Conservation (phyloP, 2,888 invertebrate genomes). For the Drosophila melanosoma region DNA sequence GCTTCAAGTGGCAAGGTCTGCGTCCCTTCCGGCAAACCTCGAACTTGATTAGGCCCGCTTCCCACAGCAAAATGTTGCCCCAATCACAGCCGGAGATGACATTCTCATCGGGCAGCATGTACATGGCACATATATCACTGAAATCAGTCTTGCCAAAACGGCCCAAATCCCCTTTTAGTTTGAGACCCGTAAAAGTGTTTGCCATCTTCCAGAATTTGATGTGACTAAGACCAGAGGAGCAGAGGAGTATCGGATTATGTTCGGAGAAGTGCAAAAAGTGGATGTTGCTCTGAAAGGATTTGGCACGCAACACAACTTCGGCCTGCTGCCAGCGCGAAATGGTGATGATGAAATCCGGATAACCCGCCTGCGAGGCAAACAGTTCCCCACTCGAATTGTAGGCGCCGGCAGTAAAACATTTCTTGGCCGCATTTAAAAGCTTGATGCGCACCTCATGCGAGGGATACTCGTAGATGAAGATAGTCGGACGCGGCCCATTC, state of each 20-base stretch:
- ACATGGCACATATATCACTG: slow-evolving; percentile 93
- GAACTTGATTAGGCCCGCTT: slow-evolving; percentile 93
- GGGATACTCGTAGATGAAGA: slow-evolving; percentile 94
- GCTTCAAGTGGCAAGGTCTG: slow-evolving; percentile 90
- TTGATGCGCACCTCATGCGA: slow-evolving; percentile 90
- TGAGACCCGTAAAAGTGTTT: slow-evolving; percentile 94
- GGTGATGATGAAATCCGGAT: slow-evolving; percentile 94
- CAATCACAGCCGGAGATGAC: slow-evolving; percentile 94
- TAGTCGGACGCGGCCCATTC: slow-evolving; percentile 90
- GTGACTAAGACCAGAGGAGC: slow-evolving; percentile 91
- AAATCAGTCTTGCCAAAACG: slow-evolving; percentile 97
- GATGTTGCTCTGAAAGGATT: slow-evolving; percentile 93
- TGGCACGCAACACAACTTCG: slow-evolving; percentile 90
- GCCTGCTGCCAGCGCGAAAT: slow-evolving; percentile 95
- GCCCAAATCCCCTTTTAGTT: slow-evolving; percentile 94
- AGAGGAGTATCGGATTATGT: slow-evolving; percentile 91
- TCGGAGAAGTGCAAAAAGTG: slow-evolving; percentile 92
- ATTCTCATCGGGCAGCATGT: slow-evolving; percentile 95
- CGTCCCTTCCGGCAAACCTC: slow-evolving; percentile 91
- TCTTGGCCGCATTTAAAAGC: slow-evolving; percentile 91
- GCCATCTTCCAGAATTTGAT: slow-evolving; percentile 98
- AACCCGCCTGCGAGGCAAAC: slow-evolving; percentile 89
- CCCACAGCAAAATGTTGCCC: slow-evolving; percentile 97
- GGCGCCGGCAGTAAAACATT: slow-evolving; percentile 89
- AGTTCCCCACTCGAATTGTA: slow-evolving; percentile 93